A percentile compares a stretch with the other conserved stretches of the same genome.
These are phyloP conservation scores for Uria lomvia DNA, from an alignment of 2,113 vertebrate genomes.

Conservation along the genomic window DNA sequence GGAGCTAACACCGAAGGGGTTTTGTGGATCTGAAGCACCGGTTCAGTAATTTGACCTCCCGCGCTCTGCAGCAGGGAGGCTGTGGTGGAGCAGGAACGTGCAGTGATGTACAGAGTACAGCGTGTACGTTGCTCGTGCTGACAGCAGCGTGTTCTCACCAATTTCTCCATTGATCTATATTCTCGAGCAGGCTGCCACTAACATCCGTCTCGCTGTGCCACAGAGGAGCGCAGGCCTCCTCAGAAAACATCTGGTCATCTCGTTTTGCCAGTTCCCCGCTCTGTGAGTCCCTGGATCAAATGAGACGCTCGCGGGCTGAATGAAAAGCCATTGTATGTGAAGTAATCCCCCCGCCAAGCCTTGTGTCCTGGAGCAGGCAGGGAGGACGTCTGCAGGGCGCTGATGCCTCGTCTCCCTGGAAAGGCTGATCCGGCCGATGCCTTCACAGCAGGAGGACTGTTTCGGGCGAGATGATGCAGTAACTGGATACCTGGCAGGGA, in stretches of 20 bases:
- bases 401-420: neutral
- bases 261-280: neutral
- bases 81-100: slow-evolving; percentile 23
- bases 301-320: neutral
- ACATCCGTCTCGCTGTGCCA: neutral
- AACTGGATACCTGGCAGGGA: fast-evolving
- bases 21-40: neutral
- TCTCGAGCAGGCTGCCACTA: neutral
- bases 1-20: neutral
- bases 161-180: neutral
- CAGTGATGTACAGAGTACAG: neutral
- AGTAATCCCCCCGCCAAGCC: neutral
- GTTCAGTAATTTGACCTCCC: neutral
- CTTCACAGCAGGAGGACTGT: neutral
- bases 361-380: neutral
- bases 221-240: neutral
- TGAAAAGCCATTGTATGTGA: neutral
- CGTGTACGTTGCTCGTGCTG: neutral
- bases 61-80: neutral
- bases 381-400: neutral
- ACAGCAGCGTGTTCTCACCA: neutral
- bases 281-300: neutral
- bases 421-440: neutral
- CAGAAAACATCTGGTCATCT: slow-evolving; percentile 37
- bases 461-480: neutral